Evolutionary conservation across 23 tunicate genomes (phyloP).

Genomic region (Aplidium turbinatum): DNA sequence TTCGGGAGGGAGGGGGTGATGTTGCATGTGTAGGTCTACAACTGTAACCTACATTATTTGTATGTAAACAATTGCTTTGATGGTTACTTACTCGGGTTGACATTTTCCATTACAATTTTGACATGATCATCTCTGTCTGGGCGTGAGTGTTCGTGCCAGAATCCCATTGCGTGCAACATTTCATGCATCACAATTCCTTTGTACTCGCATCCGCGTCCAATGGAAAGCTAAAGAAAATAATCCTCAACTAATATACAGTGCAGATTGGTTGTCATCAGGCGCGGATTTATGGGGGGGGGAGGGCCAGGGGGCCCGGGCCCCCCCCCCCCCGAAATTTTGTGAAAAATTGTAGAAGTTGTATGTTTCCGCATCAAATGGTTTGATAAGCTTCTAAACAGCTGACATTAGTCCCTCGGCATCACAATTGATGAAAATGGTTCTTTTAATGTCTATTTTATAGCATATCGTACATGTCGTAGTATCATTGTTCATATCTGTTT

Average conservation of each 20-base stretch:
- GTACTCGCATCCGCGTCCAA: conserved; percentile 7
- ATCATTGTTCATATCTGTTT: too few species aligned
- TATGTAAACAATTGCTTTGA: neutral
- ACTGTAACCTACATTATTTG: neutral
- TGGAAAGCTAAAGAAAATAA: neutral
- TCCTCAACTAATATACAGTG: too few species aligned
- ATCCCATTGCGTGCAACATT: conserved; percentile 20
- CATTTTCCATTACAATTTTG: neutral
- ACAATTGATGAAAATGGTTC: too few species aligned
- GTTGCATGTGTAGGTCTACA: neutral
- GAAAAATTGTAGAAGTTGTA: too few species aligned
- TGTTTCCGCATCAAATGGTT: too few species aligned
- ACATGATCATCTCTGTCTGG: conserved; percentile 14
- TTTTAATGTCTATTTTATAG: too few species aligned
- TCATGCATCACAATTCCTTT: conserved; percentile 24
- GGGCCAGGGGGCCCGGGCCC: neutral
- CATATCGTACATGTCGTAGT: too few species aligned
- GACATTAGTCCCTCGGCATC: too few species aligned
- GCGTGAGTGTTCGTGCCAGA: conserved; percentile 29
- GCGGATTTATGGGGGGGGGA: too few species aligned
- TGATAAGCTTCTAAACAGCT: too few species aligned
- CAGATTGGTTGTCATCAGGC: too few species aligned
- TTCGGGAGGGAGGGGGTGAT: neutral
- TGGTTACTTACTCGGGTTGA: conserved; percentile 4
- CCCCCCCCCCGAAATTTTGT: neutral